Conservation (phyloP, 2,113 vertebrate species). For the Ameiurus melas region DNA sequence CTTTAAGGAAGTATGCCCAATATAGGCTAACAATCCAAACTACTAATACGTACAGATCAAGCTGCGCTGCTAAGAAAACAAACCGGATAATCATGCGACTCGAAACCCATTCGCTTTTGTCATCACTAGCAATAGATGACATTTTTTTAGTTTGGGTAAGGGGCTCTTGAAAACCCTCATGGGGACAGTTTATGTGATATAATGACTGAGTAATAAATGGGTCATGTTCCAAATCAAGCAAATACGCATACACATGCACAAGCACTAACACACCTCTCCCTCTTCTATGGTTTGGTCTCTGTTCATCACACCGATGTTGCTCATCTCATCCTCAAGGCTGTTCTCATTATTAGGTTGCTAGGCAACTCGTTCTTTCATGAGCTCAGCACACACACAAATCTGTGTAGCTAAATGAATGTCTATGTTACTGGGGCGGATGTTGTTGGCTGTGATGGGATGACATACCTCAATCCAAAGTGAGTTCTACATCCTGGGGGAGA, state of each 20-base stretch:
- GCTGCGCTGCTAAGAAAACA: background rate
- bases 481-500: constrained; percentile 77
- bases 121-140: constrained; percentile 21
- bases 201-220: constrained; percentile 42
- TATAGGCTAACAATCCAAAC: constrained; percentile 16
- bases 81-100: background rate
- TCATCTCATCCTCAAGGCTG: constrained; percentile 59
- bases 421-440: constrained; percentile 31
- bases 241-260: constrained; percentile 34
- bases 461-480: constrained; percentile 83
- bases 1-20: constrained; percentile 21
- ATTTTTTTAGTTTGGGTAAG: constrained; percentile 6
- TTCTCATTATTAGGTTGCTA: constrained; percentile 65
- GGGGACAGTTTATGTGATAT: constrained; percentile 31
- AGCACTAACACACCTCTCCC: constrained; percentile 40
- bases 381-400: constrained; percentile 47
- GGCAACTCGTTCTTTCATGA: constrained; percentile 63
- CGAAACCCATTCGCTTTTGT: background rate
- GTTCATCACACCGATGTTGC: constrained; percentile 57
- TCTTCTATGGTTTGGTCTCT: constrained; percentile 31
- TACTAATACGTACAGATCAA: constrained; percentile 15
- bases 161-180: constrained; percentile 8
- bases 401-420: constrained; percentile 47
- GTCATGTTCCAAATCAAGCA: constrained; percentile 35
- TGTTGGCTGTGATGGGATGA: constrained; percentile 1